Evolutionary conservation across 2,113 vertebrate genomes (phyloP), one percentile per base, ranked within the genome.

Genomic region (Camelus bactrianus): DNA sequence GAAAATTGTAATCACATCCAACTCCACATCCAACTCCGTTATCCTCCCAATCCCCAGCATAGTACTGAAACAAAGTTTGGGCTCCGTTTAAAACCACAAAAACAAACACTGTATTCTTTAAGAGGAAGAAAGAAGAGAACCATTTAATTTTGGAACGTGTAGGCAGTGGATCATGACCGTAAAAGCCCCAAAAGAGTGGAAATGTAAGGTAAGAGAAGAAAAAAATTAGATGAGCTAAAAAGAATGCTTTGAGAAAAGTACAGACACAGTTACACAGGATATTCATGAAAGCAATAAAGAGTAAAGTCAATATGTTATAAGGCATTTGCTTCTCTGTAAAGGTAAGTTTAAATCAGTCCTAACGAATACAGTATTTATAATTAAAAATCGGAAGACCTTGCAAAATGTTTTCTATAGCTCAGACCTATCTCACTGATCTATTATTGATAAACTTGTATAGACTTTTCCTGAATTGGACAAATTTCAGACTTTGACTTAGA

Each of bases 1-100:
- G 83, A 94, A 79, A 77, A 84, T 94, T 92, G 65, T 50, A 84
- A 52, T 94, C 64, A 89, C 15, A 70, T 88, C 14, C 77, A 77
- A 95, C 15, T n/a, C 26, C 64, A 89, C 15, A 70, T 88, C 14
- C 77, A 77, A 95, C 15, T n/a, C 26, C 48, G n/a, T 85, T 56
- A 80, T 86, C 3, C 52, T 50, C n/a, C 28, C 5, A 80, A 24
- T 1, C 14, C 11, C 11, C 14, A 91, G 35, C 16, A 64, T n/a
- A 69, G 20, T 38, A 56, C 26, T n/a, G 46, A 86, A 85, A 79
- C 17, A 42, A 42, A 85, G 58, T 67, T 93, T 94, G 54, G 22
- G 32, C 58, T 86, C 28, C 35, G 26, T 70, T 94, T 94, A 65
- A 81, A 69, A 60, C 22, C 79, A 32, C 7, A n/a, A 17, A 76